Base-by-base conservation (phyloP, 2,113 vertebrate species). In the Paratilapia polleni region DNA sequence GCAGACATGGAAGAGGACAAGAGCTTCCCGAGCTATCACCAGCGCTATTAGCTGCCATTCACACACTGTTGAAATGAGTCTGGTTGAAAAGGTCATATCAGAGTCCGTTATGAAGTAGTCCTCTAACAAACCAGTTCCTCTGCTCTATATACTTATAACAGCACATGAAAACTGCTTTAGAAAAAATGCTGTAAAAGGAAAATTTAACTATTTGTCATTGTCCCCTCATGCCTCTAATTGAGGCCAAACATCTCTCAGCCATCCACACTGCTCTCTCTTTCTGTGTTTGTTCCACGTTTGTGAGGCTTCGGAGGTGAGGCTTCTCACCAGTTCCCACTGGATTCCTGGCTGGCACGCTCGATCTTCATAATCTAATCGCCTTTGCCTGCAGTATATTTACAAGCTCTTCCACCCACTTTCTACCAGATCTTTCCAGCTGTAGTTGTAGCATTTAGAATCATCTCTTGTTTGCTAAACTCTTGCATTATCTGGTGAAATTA, bases 21-120 rank as follows among this genome's bases (percentile, higher is more conserved):
- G 0, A 49, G 24, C 47, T 41, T 24, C 24, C 22, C 17, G 41
- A 2, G 11, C 61, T 62, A 17, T 79, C 3, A 66, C 31, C 63
- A 62, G 36, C 24, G 3, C 15, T 47, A 49, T 14, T 41, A 66
- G 28, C 61, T 31, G 20, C 31, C 36, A 38, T 76, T 64, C 26
- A 43, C 22, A 59, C 13, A 75, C 24, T 38, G n/a, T 13, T 36
- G 36, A 78, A 57, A 38, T 36, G 20, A 75, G 34, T 76, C 19
- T n/a, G 7, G 4, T 15, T 78, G 61, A 84, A 87, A 84, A 84
- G 82, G 60, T 81, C 74, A 6, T 61, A 62, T 26, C 36, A 77
- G 43, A 10, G 15, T 17, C 52, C 60, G 15, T 47, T 38, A 17
- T 68, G 43, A 26, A 85, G 76, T 8, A 83, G 19, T 14, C 47